Evolutionary conservation across 2,888 invertebrate genomes (phyloP), one percentile per base, ranked within the genome.

Genomic region (Drosophila suboccidentalis): DNA sequence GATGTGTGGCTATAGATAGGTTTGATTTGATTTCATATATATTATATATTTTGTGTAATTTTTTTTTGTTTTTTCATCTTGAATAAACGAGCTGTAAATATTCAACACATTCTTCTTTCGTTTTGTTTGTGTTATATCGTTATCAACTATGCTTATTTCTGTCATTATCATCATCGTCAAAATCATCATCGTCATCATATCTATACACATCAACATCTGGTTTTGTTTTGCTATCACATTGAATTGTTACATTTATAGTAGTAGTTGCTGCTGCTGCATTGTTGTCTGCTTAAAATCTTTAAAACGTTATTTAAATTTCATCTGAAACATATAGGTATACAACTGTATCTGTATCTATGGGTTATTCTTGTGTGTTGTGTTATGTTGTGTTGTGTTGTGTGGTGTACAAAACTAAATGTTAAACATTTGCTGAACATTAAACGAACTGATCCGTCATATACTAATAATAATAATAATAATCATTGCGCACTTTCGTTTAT

Each of bases 221-320:
- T 90, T 89, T 90, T 90, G 79, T 89, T 84, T 90, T 90, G 85
- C 91, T 91, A 91, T 91, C 91, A 91, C 91, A 91, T 91, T 91
- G 90, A 91, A 91, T 91, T 91, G 91, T 91, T 91, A 91, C 91
- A 91, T 90, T 91, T 91, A 91, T 91, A 91, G 91, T 91, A 87
- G 90, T 87, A 90, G 84, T 90, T 89, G 82, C 88, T 80, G 78
- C 75, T 77, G 75, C 78, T 80, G 77, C 82, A 74, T 76, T 76
- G 74, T 82, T 82, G 78, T 78, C 75, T 82, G 87, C 86, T 86
- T 83, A 87, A 83, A 87, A 82, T 78, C 78, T 80, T 83, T 85
- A 85, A 88, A 88, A 88, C 87, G 75, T 83, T 67, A 77, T 85
- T 85, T 80, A 82, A 87, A 85, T 83, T 86, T 78, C 69, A 87